Conservation (phyloP, 2,888 invertebrate genomes). For the Aproaerema taeniolella region DNA sequence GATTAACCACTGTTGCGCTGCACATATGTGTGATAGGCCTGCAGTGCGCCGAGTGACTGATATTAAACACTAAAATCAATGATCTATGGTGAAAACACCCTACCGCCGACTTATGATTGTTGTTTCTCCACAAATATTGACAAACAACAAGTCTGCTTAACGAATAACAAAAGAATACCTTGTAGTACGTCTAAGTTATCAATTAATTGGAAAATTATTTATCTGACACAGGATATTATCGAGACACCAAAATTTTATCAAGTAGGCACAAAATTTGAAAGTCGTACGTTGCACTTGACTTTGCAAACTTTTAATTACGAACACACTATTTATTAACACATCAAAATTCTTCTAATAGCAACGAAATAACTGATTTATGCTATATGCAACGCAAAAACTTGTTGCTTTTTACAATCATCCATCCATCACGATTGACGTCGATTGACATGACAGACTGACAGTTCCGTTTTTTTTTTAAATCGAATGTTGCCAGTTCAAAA, state of each 20-base stretch:
- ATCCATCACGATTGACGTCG: slow-evolving; percentile 4
- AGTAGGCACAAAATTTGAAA: slow-evolving; percentile 5
- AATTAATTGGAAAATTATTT: slow-evolving; percentile 12
- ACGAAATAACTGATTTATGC: slow-evolving; percentile 10
- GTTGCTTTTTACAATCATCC: slow-evolving; percentile 18
- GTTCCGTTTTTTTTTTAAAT: too few relatives aligned
- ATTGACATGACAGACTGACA: slow-evolving; percentile 5
- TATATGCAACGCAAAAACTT: slow-evolving; percentile 29
- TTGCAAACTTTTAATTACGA: neutral
- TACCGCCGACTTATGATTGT: slow-evolving; percentile 3
- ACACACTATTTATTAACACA: neutral
- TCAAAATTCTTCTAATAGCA: neutral
- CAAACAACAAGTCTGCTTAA: neutral
- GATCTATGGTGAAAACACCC: slow-evolving; percentile 10
- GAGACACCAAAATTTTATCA: slow-evolving; percentile 8
- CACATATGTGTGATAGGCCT: slow-evolving; percentile 25
- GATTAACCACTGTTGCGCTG: slow-evolving; percentile 48
- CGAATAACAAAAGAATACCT: slow-evolving; percentile 5
- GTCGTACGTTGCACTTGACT: neutral
- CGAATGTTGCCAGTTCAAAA: neutral
- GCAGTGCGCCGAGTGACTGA: slow-evolving; percentile 14
- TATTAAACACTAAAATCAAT: slow-evolving; percentile 11
- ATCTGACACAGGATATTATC: slow-evolving; percentile 12
- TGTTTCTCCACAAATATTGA: neutral
- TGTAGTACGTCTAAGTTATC: slow-evolving; percentile 5